phyloP scores from a whole-genome alignment of 2,797 vertebrate species.

The Miichthys miiuy region DNA sequence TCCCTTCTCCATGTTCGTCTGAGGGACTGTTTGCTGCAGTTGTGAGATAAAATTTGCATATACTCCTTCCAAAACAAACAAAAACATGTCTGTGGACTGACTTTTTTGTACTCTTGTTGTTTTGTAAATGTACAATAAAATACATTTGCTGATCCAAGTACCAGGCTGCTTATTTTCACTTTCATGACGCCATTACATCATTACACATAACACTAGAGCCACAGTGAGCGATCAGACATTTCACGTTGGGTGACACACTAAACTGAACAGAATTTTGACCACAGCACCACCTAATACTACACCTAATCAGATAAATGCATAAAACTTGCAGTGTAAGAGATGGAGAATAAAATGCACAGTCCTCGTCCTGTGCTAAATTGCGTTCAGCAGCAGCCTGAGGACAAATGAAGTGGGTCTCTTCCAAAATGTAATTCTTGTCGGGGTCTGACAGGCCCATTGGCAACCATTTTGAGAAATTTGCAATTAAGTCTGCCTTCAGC shows the following conservation, averaged over 20 bases:
- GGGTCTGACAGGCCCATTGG: too few relatives aligned
- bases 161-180: not conserved
- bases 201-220: not conserved
- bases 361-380: not conserved
- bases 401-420: too few relatives aligned
- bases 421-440: too few relatives aligned
- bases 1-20: constrained; percentile 41
- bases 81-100: constrained; percentile 82
- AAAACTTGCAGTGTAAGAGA: not conserved
- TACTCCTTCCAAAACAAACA: constrained; percentile 73
- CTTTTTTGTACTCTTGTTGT: constrained; percentile 89
- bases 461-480: too few relatives aligned
- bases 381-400: too few relatives aligned
- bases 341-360: not conserved
- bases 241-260: too few relatives aligned
- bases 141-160: constrained; percentile 81
- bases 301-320: not conserved
- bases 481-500: too few relatives aligned
- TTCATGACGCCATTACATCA: not conserved
- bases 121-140: constrained; percentile 90
- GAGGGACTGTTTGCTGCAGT: constrained; percentile 77
- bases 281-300: not conserved
- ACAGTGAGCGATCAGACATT: too few relatives aligned
- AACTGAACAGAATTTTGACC: not conserved
- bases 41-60: constrained; percentile 77